Conservation (phyloP, 2,113 vertebrate genomes). For the Agapornis roseicollis region DNA sequence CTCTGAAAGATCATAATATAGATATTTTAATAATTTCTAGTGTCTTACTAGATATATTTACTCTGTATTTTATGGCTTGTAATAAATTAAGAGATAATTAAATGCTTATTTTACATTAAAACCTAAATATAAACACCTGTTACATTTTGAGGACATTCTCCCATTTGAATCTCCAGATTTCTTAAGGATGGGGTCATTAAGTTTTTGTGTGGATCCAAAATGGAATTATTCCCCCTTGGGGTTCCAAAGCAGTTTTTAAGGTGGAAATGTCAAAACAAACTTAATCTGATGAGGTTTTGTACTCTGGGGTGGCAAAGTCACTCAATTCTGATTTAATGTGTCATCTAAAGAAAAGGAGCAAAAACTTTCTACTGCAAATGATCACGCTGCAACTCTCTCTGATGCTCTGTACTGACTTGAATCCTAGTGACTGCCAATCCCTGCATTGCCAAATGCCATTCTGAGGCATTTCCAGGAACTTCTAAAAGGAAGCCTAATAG, state of each 20-base stretch:
- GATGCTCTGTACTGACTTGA: not conserved
- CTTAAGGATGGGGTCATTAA: not conserved
- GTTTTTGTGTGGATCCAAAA: not conserved
- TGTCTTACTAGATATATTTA: not conserved
- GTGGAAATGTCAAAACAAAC: not conserved
- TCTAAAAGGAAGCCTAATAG: not conserved
- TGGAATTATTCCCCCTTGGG: not conserved
- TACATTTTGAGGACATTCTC: not conserved
- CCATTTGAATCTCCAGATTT: not conserved
- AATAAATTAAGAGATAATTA: not conserved
- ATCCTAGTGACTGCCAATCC: not conserved
- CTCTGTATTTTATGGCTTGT: not conserved
- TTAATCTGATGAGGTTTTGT: not conserved
- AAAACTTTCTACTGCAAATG: not conserved
- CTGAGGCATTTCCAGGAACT: not conserved
- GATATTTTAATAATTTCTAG: not conserved
- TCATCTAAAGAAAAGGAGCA: not conserved
- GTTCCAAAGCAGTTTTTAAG: not conserved
- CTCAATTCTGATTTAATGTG: not conserved
- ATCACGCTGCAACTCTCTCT: not conserved
- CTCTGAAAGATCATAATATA: not conserved
- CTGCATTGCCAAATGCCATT: not conserved
- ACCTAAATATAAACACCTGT: not conserved
- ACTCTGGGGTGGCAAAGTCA: not conserved
- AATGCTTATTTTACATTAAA: not conserved